Conservation (phyloP, 2,888 invertebrate species). For the Embidobia sp. region DNA sequence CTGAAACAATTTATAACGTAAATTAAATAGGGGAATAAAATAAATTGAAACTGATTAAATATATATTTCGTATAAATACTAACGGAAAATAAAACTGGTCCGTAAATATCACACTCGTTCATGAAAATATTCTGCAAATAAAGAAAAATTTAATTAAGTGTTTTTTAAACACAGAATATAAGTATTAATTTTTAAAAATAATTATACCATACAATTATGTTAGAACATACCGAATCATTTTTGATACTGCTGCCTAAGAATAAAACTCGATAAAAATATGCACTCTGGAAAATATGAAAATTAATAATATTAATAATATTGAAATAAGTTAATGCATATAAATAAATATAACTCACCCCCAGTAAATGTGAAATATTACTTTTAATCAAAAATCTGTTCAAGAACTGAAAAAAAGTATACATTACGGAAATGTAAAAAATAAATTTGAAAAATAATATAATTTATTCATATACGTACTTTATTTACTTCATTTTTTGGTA, state of each 20-base stretch:
- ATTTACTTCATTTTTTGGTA: background rate
- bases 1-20: constrained; percentile 1
- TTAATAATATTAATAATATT: background rate
- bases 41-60: too few species aligned
- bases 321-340: background rate
- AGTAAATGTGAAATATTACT: background rate
- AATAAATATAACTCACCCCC: background rate
- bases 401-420: constrained; percentile 18
- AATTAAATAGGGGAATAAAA: too few species aligned
- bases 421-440: background rate
- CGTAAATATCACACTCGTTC: constrained; percentile 10
- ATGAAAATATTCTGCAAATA: constrained; percentile 15
- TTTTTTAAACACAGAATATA: background rate
- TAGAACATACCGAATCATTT: background rate
- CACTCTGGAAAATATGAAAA: constrained; percentile 14
- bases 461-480: background rate
- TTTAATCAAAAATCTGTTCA: constrained; percentile 5
- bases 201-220: constrained; percentile 1
- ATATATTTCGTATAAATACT: background rate
- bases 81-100: constrained; percentile 5
- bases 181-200: too few species aligned
- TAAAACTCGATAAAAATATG: constrained; percentile 1
- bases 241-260: background rate
- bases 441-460: background rate
- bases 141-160: constrained; percentile 3